Evolutionary conservation across 1,140 invertebrate species (phyloP), one percentile per base, ranked within the genome.

Genomic region (Saccostrea echinata): DNA sequence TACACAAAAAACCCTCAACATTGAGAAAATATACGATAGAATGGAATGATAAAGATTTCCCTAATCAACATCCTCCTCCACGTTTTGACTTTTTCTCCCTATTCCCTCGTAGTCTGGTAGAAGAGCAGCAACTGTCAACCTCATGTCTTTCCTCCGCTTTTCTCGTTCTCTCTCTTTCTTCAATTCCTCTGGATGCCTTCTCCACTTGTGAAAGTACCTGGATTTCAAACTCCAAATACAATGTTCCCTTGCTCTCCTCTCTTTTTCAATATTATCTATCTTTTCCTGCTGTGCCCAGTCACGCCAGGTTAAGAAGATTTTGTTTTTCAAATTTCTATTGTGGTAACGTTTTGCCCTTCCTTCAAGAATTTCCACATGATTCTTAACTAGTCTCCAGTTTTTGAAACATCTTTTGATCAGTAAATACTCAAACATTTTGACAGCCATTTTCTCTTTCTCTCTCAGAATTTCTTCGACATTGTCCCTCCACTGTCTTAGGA

Each of bases 51-150:
- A 43, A 43, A 2, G 1, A 2, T 43, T 43, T 43, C 35, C 35
- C 6, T 43, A 43, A 43, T 43, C 43, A 0, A 43, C 12, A 11
- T 30, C 24, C 2, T 71, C 68, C 24, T 71, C 27, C 27, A 71
- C 27, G 30, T 27, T 71, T 27, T 71, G 68, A 83, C 81, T 83
- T 83, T 53, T 83, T 53, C 68, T 88, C 30, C 21, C 33, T 24
- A 35, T 52, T 12, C 55, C 85, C 52, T 80, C 55, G 82, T 92
- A 94, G 84, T 94, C 93, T 33, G 94, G 94, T 76, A 94, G 88
- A 27, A 94, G 76, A 24, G 91, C 87, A 24, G 93, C 89, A 6
- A 94, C 93, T 89, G 94, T 94, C 53, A 90, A 71, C 71, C 93
- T 87, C 90, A 94, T 92, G 76, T 94, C 92, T 12, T 90, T 85